Evolutionary conservation across 2,888 invertebrate genomes (phyloP).

Genomic region (Neoascia interrupta): DNA sequence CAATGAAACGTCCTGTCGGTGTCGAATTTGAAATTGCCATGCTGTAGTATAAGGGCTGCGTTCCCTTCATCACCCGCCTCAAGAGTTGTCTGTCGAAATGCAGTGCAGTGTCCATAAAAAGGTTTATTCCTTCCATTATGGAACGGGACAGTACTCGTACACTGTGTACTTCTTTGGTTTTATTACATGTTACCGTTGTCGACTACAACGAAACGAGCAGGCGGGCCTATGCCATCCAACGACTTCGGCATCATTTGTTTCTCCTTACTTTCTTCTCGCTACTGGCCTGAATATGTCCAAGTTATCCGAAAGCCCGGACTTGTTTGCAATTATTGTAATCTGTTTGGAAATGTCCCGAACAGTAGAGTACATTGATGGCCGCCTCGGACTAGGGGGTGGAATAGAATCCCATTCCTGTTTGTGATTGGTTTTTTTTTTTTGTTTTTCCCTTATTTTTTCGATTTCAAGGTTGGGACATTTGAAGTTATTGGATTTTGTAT

Average conservation of each 20-base stretch:
- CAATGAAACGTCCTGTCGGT: slow-evolving; percentile 42
- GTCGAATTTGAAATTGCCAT: slow-evolving; percentile 53
- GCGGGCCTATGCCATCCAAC: slow-evolving; percentile 17
- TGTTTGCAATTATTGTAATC: slow-evolving; percentile 64
- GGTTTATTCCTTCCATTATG: slow-evolving; percentile 38
- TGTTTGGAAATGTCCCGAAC: slow-evolving; percentile 12
- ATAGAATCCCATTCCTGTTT: not conserved
- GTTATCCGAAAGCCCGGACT: slow-evolving; percentile 37
- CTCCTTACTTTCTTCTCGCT: not conserved
- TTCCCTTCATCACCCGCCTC: not conserved
- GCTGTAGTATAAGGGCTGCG: not conserved
- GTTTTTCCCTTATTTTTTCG: slow-evolving; percentile 14
- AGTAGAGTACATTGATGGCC: not conserved
- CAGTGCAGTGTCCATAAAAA: slow-evolving; percentile 41
- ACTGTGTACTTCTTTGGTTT: slow-evolving; percentile 25
- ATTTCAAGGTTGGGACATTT: slow-evolving; percentile 18
- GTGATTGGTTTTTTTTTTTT: not conserved
- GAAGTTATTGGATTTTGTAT: slow-evolving; percentile 49
- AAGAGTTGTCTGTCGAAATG: slow-evolving; percentile 35
- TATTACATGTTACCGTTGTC: slow-evolving; percentile 37
- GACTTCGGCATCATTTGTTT: too few relatives aligned
- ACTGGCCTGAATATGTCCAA: not conserved
- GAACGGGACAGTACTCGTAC: slow-evolving; percentile 1
- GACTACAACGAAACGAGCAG: not conserved
- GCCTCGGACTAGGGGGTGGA: slow-evolving; percentile 1